Evolutionary conservation across 2,888 invertebrate species (phyloP), one percentile per base, ranked within the genome.

Genomic region (Sinhomidia bicolor): DNA sequence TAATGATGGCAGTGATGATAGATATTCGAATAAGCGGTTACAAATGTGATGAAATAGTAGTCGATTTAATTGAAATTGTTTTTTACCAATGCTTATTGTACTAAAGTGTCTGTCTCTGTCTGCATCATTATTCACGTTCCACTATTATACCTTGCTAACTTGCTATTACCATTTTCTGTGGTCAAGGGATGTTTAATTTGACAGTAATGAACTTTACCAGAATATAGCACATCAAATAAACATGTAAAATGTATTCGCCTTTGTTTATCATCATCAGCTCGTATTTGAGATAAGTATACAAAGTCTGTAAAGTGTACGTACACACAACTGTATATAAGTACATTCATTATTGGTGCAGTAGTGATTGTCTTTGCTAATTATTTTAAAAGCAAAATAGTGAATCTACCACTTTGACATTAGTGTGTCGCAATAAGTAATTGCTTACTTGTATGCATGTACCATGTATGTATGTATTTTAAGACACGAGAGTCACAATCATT

Each of bases 181-280:
- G 76, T 85, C 84, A 85, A 85, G 76, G 84, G 76, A 62, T 29
- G 41, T 32, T 26, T 85, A 78, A 76, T 85, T 82, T 85, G 76
- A 78, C 62, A 85, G 84, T 78, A 85, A 85, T 85, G 84, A 85
- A 85, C 84, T 85, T 85, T 85, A 78, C 41, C 36, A 79, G 76
- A 26, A 76, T 51, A 26, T 76, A n/a, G 68, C 68, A 41, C 68
- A 68, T 9, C 47, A 26, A 29, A 68, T n/a, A 2, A 3, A 74
- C 26, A 29, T n/a, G 65, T 14, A 65, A 65, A 65, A 29, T 47
- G 12, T 41, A 2, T 47, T 36, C 7, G 36, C 4, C 36, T 47
- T 41, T 47, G 47, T 47, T 47, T 47, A 47, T 47, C 2, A 17
- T 9, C 57, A 47, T 47, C 2, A 17, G 1, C 57, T 47, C 2